Evolutionary conservation across 2,113 vertebrate genomes (phyloP).

Genomic region (Psittacus erithacus): DNA sequence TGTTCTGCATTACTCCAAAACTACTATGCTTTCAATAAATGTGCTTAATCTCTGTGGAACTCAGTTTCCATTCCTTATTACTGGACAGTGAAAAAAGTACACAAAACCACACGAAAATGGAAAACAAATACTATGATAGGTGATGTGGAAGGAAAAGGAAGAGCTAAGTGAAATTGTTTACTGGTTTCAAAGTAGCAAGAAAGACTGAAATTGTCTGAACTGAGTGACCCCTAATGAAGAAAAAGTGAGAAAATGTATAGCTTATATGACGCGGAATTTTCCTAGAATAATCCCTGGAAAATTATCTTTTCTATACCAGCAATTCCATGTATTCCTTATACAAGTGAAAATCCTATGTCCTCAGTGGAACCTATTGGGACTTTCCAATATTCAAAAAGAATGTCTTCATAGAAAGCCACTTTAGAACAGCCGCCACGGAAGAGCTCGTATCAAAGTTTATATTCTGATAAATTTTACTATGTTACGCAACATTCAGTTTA

Average conservation of each 20-base stretch:
- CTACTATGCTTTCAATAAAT: not conserved
- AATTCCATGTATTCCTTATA: not conserved
- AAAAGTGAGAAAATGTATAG: not conserved
- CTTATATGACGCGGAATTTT: not conserved
- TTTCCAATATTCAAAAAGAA: not conserved
- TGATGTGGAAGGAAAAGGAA: not conserved
- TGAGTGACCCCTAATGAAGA: not conserved
- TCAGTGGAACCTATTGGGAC: not conserved
- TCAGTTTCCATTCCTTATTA: not conserved
- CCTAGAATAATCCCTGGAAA: not conserved
- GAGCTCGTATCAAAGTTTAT: not conserved
- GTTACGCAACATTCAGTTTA: not conserved
- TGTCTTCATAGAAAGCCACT: not conserved
- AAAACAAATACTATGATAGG: not conserved
- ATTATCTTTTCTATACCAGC: not conserved
- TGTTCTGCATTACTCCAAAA: not conserved
- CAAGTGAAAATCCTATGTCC: not conserved
- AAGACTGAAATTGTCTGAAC: not conserved
- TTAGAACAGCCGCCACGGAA: not conserved
- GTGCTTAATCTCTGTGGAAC: not conserved
- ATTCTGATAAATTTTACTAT: not conserved
- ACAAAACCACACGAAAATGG: not conserved
- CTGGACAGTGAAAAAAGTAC: not conserved
- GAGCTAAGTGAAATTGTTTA: not conserved
- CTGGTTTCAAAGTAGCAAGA: not conserved